Evolutionary conservation across 2,888 invertebrate species (phyloP), one percentile per base, ranked within the genome.

Genomic region (Hipparchia sbordonii): DNA sequence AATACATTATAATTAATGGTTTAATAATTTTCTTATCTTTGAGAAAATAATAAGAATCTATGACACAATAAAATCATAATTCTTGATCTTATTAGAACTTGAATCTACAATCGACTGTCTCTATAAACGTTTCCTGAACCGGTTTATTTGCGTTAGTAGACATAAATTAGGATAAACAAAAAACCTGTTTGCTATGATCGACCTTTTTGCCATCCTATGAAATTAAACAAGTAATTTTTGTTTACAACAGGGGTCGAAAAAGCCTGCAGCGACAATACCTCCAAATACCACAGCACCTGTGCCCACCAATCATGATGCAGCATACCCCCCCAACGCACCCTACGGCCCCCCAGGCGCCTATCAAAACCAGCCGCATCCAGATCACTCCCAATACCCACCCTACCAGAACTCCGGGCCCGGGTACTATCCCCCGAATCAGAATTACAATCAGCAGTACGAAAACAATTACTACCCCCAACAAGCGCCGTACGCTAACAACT

Each of bases 181-280:
- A 6, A 48, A 48, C 0, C 8, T 48, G 1, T 3, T 48, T 48
- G 6, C 48, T 48, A 7, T 48, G 48, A 7, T 48, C 1, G 48
- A 13, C 56, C 6, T 56, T 13, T 4, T 4, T 5, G 56, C 4
- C 13, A 3, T 56, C 4, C 9, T 33, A 9, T 9, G 1, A 59
- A 60, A n/a, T n/a, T 46, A n/a, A 46, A 46, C n/a, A 45, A n/a
- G 3, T 23, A 57, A 12, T 51, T 51, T 57, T 48, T 65, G 33
- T 72, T 66, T 46, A 46, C 46, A 69, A 69, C 80, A 93, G 93
- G 92, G 91, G 66, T 83, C 91, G 10, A 94, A 93, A 78, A 94
- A 94, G 76, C 94, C 94, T 56, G 94, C 94, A 39, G 94, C 94
- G 12, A 93, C 94, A 23, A 93, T 94, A 77, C 90, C 89, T 23